Percentiles rank a stretch among this genome's conserved stretches.
These are phyloP conservation scores for Hemithea aestivaria DNA, from an alignment of 2,888 invertebrate species.

Conservation along the genomic window DNA sequence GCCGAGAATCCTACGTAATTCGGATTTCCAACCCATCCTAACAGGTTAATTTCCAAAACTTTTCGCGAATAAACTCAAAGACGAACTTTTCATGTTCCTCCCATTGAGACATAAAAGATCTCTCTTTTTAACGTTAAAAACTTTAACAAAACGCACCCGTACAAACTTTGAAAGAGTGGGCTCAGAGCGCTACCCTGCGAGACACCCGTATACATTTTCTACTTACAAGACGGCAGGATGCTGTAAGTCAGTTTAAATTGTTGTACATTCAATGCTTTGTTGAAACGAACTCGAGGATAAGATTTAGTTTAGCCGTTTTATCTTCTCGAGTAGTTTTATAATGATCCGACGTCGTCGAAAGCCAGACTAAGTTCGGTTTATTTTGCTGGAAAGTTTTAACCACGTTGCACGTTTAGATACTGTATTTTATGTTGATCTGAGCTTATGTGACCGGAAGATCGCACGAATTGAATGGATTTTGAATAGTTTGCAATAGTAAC, in stretches of 20 bases:
- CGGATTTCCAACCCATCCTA: conserved; percentile 26
- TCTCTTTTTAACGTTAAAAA: conserved; percentile 39
- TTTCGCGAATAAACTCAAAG: conserved; percentile 32
- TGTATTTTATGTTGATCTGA: no score
- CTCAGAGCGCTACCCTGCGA: conserved; percentile 22
- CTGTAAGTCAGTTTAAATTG: conserved; percentile 39
- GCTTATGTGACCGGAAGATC: no score
- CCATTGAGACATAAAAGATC: conserved; percentile 47
- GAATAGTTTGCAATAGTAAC: no score
- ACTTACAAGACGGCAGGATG: conserved; percentile 16
- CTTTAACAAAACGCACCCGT: conserved; percentile 30
- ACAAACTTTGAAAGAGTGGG: conserved; percentile 26
- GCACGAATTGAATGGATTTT: no score
- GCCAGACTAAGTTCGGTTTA: conserved; percentile 7
- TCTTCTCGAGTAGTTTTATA: conserved; percentile 16
- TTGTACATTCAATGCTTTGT: conserved; percentile 31
- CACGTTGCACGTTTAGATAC: no score
- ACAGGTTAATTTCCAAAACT: conserved; percentile 53
- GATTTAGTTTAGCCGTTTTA: conserved; percentile 20
- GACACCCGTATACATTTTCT: conserved; percentile 17
- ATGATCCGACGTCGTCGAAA: conserved; percentile 12
- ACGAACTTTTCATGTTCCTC: conserved; percentile 35
- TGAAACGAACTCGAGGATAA: conserved; percentile 15
- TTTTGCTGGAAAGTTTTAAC: no score
- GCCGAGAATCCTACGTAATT: conserved; percentile 10